Evolutionary conservation across 2,888 invertebrate species (phyloP), one percentile per base, ranked within the genome.

Genomic region (Dynastes grantii): DNA sequence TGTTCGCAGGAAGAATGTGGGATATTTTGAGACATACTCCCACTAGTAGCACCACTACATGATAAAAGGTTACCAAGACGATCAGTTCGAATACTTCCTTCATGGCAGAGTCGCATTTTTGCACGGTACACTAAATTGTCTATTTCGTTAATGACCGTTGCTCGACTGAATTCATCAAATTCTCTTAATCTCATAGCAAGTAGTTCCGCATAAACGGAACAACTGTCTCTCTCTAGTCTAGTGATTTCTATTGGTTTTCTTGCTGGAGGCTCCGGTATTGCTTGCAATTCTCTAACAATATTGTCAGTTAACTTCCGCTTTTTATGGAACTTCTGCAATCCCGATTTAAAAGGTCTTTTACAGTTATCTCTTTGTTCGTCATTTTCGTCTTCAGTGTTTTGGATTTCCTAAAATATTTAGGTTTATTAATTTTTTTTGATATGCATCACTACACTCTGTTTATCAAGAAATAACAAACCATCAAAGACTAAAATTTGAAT

Each of bases 131-230:
- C 22, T 58, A 58, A 22, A 58, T 58, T 58, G 22, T 58, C 55
- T 3, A 58, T 58, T 22, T 58, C 55, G 22, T 58, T 58, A 16
- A 58, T 58, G 1, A 58, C 22, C 22, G 55, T 58, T n/a, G 55
- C 55, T 58, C 55, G 22, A 27, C 55, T 58, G 9, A 58, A 58
- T 58, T 58, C 55, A 8, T 58, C 55, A 58, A 58, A 58, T 58
- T 58, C 55, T 6, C 55, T 58, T 9, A 58, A 58, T 58, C 22
- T 58, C 55, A 58, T 58, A 1, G 55, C 55, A 58, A 58, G 55
- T 22, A 58, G 27, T 58, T 58, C 55, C 22, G 55, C 55, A 22
- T 58, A 58, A 58, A 58, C 22, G 8, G 55, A 58, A 58, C 55
- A 58, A 9, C 55, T 58, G n/a, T 58, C 55, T 58, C 55, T 58